phyloP scores from a whole-genome alignment of 35 echinoderm and acorn worm genomes.

The Antedon bifida region DNA sequence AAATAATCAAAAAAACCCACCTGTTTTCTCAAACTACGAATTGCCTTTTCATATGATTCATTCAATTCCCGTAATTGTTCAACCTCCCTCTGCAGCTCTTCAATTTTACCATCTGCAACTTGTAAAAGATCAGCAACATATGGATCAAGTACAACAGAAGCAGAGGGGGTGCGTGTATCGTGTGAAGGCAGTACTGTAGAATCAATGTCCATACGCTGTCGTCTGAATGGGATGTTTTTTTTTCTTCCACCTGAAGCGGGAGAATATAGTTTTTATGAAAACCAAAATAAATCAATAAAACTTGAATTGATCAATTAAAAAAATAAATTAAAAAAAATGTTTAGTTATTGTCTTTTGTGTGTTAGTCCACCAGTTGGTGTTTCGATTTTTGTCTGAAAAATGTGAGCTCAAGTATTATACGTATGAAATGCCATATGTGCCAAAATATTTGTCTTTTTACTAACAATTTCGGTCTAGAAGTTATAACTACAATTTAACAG shows the following conservation, averaged over 20 bases:
- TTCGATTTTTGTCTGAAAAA: no score
- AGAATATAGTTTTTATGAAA: neutral
- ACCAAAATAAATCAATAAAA: neutral
- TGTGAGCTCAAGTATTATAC: no score
- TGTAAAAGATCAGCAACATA: constrained; percentile 69
- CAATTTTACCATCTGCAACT: constrained; percentile 62
- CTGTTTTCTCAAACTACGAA: constrained; percentile 72
- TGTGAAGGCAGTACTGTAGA: constrained; percentile 33
- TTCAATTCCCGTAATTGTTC: constrained; percentile 23
- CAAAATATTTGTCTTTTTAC: no score
- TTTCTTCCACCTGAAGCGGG: constrained; percentile 69
- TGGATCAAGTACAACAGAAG: constrained; percentile 31
- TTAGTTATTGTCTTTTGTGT: no score
- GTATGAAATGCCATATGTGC: no score
- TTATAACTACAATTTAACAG: no score
- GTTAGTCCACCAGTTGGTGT: no score
- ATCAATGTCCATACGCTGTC: constrained; percentile 93
- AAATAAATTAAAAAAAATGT: no score
- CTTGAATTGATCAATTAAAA: no score
- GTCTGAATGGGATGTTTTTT: constrained; percentile 69
- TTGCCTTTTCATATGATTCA: constrained; percentile 44
- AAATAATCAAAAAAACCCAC: constrained; percentile 12
- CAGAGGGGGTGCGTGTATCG: neutral
- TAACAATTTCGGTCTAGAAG: no score
- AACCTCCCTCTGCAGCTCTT: constrained; percentile 29